Evolutionary conservation across 1,140 invertebrate genomes (phyloP), one percentile per base, ranked within the genome.

Genomic region (Cotesia chilonis): DNA sequence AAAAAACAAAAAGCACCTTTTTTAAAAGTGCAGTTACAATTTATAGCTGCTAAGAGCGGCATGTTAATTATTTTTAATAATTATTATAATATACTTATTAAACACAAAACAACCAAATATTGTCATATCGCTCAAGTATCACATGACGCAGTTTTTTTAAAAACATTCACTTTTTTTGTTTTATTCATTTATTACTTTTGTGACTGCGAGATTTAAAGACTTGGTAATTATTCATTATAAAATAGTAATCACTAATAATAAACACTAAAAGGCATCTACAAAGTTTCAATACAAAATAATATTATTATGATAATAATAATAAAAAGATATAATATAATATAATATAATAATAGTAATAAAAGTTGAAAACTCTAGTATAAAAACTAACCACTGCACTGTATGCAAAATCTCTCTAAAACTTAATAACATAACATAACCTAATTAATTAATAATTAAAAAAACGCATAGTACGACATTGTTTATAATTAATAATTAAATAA

Each of bases 161-260:
- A 9, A 47, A 47, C 41, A 28, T 28, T 47, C 41, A 47, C 4
- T 47, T 47, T 47, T 47, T 10, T 47, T 47, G 10, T 9, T 47
- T 47, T 47, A 9, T 55, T 55, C n/a, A 12, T 55, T 55, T 5
- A n/a, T 17, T 55, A n/a, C 83, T 85, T 70, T 84, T 82, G 76
- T 83, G 84, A 84, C 82, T 84, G 83, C 84, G 81, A 83, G 82
- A 55, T 55, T 55, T 14, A 14, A 55, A 47, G 5, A 47, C 41
- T 47, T 55, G 12, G 54, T 55, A 14, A 17, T n/a, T 55, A 55
- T 51, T 9, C 47, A 55, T 55, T 14, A 55, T 14, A 55, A 14
- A 55, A 55, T 55, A 55, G 14, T 55, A n/a, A 55, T 55, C 41
- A 55, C 54, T 55, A 55, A n/a, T 55, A 55, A 55, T 55, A 55